Conservation (phyloP, 2,797 vertebrate genomes). For the Centroberyx gerrardi region DNA sequence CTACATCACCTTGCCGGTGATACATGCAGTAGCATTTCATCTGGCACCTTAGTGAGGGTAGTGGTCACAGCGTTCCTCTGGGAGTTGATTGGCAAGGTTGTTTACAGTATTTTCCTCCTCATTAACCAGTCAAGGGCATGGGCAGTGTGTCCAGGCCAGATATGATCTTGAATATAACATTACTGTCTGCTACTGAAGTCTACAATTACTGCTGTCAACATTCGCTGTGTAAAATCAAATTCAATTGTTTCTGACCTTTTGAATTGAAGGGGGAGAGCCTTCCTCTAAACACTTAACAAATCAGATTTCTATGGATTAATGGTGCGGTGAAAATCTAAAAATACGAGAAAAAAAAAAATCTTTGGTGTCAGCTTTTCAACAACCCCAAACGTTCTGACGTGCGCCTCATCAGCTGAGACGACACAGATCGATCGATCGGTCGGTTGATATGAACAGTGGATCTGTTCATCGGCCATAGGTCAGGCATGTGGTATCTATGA, state of each 20-base stretch:
- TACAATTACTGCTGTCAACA: constrained; percentile 14
- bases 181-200: not conserved
- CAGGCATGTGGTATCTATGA: constrained; percentile 11
- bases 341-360: not conserved
- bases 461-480: constrained; percentile 54
- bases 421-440: constrained; percentile 41
- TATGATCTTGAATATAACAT: constrained; percentile 29
- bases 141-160: constrained; percentile 21
- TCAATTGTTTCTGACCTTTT: not conserved
- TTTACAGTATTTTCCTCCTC: constrained; percentile 45
- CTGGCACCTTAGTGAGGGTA: not conserved
- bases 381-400: not conserved
- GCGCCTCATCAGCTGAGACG: constrained; percentile 2
- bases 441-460: constrained; percentile 20
- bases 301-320: too few species aligned
- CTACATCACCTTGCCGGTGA: not conserved
- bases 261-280: not conserved
- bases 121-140: constrained; percentile 49
- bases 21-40: not conserved
- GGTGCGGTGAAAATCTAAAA: too few species aligned
- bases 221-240: not conserved
- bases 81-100: constrained; percentile 43
- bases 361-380: not conserved
- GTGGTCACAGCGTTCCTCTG: constrained; percentile 7
- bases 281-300: too few species aligned